Evolutionary conservation across 1,140 invertebrate genomes (phyloP), one percentile per base, ranked within the genome.

Genomic region (Venturia canescens): DNA sequence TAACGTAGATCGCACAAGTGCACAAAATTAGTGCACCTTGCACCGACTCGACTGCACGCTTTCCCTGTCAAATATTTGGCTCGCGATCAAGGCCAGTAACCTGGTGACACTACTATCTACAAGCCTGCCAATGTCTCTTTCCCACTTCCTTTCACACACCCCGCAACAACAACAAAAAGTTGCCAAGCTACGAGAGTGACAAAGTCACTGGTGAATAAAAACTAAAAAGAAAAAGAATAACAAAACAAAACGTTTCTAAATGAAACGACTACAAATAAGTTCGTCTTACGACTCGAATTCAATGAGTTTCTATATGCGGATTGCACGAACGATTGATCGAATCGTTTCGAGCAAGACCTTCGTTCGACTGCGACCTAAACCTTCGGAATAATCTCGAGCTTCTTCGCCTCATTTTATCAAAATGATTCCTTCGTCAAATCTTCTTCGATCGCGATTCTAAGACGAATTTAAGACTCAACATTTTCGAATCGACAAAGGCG

Each of bases 21-120:
- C 44, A 38, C 44, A 53, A 80, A 82, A 84, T 82, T 80, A 82
- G 81, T 63, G 38, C 77, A 72, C 63, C 48, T 75, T 31, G 18
- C 48, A 71, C 26, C 53, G 78, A 60, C 57, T 67, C 80, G 79
- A 85, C 80, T 83, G 83, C 82, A 84, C 80, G 86, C 87, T 91
- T 91, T 91, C 89, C 83, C 89, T 87, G 85, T 86, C 84, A 87
- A 89, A 74, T 86, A 88, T 90, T 91, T 91, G 89, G 90, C 90
- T 74, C 44, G 79, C 60, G 87, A 90, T 91, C 90, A 91, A 91
- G 90, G 89, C 88, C 88, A 89, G 87, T 88, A 87, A 88, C 87
- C 86, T 85, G 87, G 82, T 89, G 88, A 87, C 84, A 87, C 57
- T 80, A 79, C 80, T 82, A 78, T 83, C 78, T 69, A 60, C 38